phyloP scores from a whole-genome alignment of 2,797 vertebrate species.

The Pseudocheirus occidentalis region DNA sequence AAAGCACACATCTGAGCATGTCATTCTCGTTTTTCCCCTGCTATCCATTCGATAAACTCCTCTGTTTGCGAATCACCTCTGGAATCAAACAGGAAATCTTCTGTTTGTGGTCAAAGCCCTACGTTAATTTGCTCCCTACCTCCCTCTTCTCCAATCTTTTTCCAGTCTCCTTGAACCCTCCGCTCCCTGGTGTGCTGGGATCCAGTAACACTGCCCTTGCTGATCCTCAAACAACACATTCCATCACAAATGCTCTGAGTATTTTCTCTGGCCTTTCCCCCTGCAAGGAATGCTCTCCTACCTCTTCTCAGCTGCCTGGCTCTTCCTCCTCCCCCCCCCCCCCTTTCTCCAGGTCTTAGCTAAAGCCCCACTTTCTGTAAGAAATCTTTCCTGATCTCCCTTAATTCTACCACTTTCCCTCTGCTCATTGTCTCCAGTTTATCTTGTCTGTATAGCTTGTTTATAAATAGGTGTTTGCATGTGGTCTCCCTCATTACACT shows the following conservation, averaged over 20 bases:
- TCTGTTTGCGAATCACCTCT: background rate
- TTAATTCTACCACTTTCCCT: background rate
- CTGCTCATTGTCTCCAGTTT: background rate
- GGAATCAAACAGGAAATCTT: background rate
- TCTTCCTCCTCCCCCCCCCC: too few relatives aligned
- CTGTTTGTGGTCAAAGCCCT: background rate
- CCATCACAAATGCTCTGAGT: background rate
- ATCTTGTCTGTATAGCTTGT: background rate
- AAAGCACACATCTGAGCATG: background rate
- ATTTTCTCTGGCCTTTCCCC: background rate
- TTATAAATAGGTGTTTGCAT: background rate
- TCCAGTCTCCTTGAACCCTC: background rate
- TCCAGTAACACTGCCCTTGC: background rate
- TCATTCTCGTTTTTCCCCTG: background rate
- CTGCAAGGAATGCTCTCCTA: background rate
- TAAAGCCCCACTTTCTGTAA: background rate
- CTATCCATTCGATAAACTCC: background rate
- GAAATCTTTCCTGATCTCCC: background rate
- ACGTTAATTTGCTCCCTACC: background rate
- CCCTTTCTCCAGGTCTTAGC: background rate
- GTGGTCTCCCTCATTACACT: background rate
- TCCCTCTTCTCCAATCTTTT: background rate
- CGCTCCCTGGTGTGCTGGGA: background rate
- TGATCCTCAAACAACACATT: background rate
- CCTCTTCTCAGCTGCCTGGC: background rate